phyloP scores from a whole-genome alignment of 2,797 vertebrate species.

The Manis crassicaudata region DNA sequence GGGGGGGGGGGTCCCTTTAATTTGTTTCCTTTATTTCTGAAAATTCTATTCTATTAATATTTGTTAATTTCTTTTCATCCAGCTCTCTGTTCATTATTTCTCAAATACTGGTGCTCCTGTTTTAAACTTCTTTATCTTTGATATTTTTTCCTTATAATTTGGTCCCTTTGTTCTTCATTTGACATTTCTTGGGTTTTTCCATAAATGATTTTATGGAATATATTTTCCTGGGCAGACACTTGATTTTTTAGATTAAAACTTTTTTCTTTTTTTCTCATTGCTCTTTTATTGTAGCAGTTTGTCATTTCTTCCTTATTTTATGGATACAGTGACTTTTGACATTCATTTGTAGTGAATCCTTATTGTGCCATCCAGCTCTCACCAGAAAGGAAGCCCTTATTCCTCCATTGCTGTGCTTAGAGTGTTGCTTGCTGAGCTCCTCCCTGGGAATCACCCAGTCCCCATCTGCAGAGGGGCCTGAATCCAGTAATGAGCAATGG shows the following conservation, averaged over 20 bases:
- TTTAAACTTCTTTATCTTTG: background rate
- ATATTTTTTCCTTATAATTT: background rate
- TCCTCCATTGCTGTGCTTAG: background rate
- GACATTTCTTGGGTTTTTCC: background rate
- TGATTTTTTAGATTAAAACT: slow-evolving; percentile 9
- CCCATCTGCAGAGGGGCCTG: background rate
- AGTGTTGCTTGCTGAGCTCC: background rate
- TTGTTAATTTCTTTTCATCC: background rate
- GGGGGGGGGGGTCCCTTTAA: background rate
- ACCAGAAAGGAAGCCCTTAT: rapidly evolving
- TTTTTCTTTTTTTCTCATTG: background rate
- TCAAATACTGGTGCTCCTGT: background rate
- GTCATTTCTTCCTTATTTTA: background rate
- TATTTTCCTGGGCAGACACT: background rate
- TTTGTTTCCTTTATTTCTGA: background rate
- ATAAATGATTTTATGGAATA: background rate
- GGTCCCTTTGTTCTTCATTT: background rate
- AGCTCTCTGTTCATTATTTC: background rate
- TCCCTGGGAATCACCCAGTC: background rate
- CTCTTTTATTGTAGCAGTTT: slow-evolving; percentile 13
- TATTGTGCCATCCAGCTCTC: background rate
- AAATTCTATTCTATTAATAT: background rate
- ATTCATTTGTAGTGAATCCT: background rate
- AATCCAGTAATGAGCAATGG: background rate
- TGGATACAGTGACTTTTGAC: background rate